Conservation (phyloP, 2,888 invertebrate genomes). For the Agrochola macilenta region DNA sequence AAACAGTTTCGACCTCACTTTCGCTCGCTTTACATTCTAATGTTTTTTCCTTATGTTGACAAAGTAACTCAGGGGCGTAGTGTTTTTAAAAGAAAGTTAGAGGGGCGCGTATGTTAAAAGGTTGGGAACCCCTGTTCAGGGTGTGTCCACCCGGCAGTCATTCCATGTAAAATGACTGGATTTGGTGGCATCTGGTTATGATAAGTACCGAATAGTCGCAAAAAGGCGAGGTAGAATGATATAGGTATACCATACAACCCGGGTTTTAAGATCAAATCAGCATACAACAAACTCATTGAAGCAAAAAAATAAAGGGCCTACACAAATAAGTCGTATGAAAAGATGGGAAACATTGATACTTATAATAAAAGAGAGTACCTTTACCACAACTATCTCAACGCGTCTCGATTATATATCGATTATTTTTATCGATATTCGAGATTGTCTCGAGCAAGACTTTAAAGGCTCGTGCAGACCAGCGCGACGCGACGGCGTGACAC, state of each 20-base stretch:
- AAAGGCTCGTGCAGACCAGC: too few species aligned
- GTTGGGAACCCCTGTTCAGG: too few species aligned
- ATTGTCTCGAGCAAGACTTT: too few species aligned
- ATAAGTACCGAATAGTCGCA: neutral
- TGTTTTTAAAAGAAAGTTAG: too few species aligned
- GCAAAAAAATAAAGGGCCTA: neutral
- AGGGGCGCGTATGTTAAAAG: too few species aligned
- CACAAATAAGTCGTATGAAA: neutral
- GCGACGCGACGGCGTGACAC: too few species aligned
- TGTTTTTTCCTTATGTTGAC: too few species aligned
- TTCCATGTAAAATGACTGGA: neutral
- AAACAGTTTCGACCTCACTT: too few species aligned
- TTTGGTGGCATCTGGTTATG: neutral
- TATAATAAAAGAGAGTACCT: neutral
- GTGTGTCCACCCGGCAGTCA: too few species aligned
- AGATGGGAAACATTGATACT: neutral
- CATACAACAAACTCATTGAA: neutral
- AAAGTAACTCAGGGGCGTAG: too few species aligned
- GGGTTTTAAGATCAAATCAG: slow-evolving; percentile 20
- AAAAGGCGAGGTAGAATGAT: too few species aligned
- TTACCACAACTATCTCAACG: slow-evolving; percentile 8
- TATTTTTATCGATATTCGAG: neutral
- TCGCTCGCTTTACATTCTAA: too few species aligned
- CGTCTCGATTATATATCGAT: neutral
- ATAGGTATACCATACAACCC: neutral